Conservation (phyloP, 2,797 vertebrate species). For the Pogoniulus pusillus region DNA sequence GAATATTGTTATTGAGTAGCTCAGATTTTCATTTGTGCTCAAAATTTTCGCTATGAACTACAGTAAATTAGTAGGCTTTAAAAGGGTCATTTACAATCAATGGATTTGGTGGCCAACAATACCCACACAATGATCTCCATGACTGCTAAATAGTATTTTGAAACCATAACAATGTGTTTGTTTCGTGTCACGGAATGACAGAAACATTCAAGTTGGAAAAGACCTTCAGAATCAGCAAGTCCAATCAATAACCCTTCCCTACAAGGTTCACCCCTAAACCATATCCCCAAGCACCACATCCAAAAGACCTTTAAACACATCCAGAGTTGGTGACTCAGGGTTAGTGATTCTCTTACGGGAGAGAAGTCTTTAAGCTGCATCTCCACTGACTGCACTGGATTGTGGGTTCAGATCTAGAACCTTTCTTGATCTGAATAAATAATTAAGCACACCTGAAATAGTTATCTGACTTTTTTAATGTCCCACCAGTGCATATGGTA, state of each 20-base stretch:
- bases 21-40: neutral
- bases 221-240: too few species aligned
- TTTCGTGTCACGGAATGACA: neutral
- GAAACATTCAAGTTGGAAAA: too few species aligned
- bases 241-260: too few species aligned
- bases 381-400: neutral
- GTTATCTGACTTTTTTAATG: neutral
- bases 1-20: neutral
- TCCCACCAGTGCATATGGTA: neutral
- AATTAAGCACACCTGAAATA: neutral
- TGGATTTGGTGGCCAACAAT: neutral
- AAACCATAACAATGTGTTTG: neutral
- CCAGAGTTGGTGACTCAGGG: too few species aligned
- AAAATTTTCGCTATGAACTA: neutral
- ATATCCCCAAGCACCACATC: too few species aligned
- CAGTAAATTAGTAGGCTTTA: neutral
- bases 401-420: neutral
- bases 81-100: neutral
- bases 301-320: too few species aligned
- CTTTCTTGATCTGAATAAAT: neutral
- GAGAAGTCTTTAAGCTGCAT: neutral
- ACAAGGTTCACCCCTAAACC: too few species aligned
- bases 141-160: neutral
- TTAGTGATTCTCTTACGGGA: neutral
- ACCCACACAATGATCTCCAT: neutral